Evolutionary conservation across 53 echinoderm and acorn worm species (phyloP).

Genomic region (Patiria pectinifera): DNA sequence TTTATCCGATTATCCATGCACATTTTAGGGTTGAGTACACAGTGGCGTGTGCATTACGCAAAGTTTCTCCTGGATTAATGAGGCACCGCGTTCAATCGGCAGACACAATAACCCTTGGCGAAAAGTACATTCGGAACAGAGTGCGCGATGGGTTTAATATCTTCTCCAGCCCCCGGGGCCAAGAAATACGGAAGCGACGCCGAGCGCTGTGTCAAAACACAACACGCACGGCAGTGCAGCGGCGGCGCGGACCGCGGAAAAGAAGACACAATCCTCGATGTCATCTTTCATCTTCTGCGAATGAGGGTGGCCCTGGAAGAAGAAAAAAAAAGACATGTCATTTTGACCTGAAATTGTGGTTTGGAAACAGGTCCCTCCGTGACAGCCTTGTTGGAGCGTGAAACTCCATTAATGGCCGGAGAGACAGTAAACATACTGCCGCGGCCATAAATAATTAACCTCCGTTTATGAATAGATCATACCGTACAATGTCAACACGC

Average conservation of each 20-base stretch:
- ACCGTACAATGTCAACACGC: background rate
- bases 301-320: background rate
- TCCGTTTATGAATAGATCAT: background rate
- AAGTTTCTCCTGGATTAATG: background rate
- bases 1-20: too few relatives aligned
- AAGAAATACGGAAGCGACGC: background rate
- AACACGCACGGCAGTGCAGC: background rate
- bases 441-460: slow-evolving; percentile 11
- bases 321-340: background rate
- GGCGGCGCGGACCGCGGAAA: background rate
- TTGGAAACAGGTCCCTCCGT: background rate
- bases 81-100: background rate
- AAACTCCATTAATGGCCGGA: background rate
- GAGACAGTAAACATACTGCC: background rate
- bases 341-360: background rate
- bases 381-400: background rate
- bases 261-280: background rate
- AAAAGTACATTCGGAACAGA: background rate
- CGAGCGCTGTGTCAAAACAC: background rate
- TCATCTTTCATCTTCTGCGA: background rate
- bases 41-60: background rate
- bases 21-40: background rate
- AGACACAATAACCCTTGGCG: slow-evolving; percentile 1
- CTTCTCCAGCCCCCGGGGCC: background rate
- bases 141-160: background rate